Base-by-base conservation (phyloP, 92 coral and sea anemone genomes). In the Bergia sp. region DNA sequence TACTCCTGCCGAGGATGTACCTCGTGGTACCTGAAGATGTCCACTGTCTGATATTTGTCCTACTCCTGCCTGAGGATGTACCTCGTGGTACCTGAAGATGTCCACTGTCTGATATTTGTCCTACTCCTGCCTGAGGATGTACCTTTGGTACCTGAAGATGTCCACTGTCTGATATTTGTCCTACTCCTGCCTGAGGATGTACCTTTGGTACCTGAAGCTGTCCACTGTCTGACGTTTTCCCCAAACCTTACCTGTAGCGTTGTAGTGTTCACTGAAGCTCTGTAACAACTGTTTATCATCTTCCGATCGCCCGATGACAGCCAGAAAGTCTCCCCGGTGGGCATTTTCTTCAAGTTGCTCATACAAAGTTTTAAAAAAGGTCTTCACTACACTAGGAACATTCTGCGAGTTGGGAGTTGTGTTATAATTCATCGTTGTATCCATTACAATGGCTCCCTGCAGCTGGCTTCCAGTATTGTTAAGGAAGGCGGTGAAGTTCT, bases 401-500 rank as follows among this genome's bases (percentile, higher is more conserved):
- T 0, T 21, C 84, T 92, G 94, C 8, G 94, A 90, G 72, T 89
- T 50, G 1, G 74, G 76, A 37, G 94, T 85, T 16, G 91, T 78
- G 90, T 94, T 92, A 91, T 89, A 90, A 87, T 94, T 90, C 91
- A 94, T 72, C 66, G 90, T 39, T 16, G 91, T 90, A 57, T 94
- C 96, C 91, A 94, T 38, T 21, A 94, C 71, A 61, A 89, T 82
- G 4, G 93, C 94, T 3, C 96, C 96, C 47, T 88, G 89, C 21
- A 94, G 29, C 36, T 65, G 49, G 37, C 86, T 91, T 2, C 91
- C 88, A 4, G 94, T 77, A 15, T 65, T 55, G 72, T 86, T 87
- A 10, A 93, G 90, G 71, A 88, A 91, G 79, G 87, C 83, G 39
- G 89, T 90, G 5, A 94, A 80, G 83, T 94, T 94, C 16, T 65